Evolutionary conservation across 2,113 vertebrate species (phyloP).

Genomic region (Ramphastos sulfuratus): DNA sequence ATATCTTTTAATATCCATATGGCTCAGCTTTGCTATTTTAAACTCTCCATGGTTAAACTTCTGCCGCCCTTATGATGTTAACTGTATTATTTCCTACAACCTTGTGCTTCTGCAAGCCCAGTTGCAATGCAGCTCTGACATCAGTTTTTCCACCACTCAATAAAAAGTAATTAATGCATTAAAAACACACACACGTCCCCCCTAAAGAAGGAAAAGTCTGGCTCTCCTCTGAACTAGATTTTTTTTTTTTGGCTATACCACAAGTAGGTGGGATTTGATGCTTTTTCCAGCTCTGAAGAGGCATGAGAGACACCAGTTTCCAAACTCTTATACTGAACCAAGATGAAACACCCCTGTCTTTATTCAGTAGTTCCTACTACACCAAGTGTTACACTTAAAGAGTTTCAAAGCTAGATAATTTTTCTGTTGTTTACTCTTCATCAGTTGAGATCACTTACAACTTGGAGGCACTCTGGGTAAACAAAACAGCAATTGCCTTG

Average conservation of each 20-base stretch:
- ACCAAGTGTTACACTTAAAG: neutral
- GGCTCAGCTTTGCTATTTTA: conserved; percentile 67
- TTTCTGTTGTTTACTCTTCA: neutral
- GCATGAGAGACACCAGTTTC: neutral
- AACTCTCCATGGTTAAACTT: conserved; percentile 37
- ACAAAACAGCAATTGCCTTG: neutral
- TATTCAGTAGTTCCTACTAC: neutral
- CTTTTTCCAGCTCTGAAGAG: conserved; percentile 8
- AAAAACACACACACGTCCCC: conserved; percentile 26
- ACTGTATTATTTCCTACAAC: conserved; percentile 55
- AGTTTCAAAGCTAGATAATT: neutral
- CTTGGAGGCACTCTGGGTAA: neutral
- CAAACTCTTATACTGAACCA: neutral
- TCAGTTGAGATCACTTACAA: neutral
- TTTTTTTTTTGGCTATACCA: conserved; percentile 5
- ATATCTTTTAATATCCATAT: conserved; percentile 63
- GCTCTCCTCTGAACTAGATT: neutral
- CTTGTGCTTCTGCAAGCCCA: neutral
- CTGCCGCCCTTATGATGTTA: conserved; percentile 37
- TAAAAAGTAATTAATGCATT: conserved; percentile 64
- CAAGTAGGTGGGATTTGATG: conserved; percentile 11
- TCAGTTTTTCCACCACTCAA: conserved; percentile 58
- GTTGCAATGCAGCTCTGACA: conserved; percentile 36
- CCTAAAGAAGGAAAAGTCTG: conserved; percentile 40
- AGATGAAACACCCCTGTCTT: neutral